Evolutionary conservation across 35 echinoderm and acorn worm species (phyloP).

Genomic region (Ophioderma brevispina): DNA sequence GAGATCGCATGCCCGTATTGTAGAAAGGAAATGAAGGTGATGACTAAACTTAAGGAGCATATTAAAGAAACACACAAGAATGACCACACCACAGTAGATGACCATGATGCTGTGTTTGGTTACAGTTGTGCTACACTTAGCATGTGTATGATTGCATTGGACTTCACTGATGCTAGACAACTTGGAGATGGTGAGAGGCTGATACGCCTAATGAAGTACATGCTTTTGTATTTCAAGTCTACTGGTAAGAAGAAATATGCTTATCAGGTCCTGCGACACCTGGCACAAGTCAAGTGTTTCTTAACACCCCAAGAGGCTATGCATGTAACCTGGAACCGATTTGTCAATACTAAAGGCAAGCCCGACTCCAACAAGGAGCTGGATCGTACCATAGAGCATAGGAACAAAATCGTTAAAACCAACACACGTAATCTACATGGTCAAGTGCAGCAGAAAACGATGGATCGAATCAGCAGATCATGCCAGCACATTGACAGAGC

Average conservation of each 20-base stretch:
- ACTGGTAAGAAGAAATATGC: constrained; percentile 49
- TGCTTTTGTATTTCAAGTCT: constrained; percentile 58
- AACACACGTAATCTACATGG: constrained; percentile 30
- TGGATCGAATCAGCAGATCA: constrained; percentile 46
- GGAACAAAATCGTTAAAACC: constrained; percentile 53
- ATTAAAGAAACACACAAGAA: neutral
- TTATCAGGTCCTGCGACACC: constrained; percentile 31
- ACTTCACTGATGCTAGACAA: constrained; percentile 60
- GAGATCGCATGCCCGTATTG: neutral
- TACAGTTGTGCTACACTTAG: constrained; percentile 21
- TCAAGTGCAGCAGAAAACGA: constrained; percentile 36
- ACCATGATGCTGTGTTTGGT: constrained; percentile 24
- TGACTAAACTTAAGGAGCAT: neutral
- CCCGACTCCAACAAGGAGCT: constrained; percentile 38
- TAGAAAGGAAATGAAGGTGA: neutral
- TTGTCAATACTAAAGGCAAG: constrained; percentile 41
- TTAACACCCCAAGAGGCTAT: constrained; percentile 35
- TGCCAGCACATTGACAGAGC: constrained; percentile 11
- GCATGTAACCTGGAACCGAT: constrained; percentile 49
- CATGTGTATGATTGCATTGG: constrained; percentile 45
- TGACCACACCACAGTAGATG: neutral
- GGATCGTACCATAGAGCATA: constrained; percentile 55
- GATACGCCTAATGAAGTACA: constrained; percentile 40
- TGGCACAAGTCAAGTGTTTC: constrained; percentile 59
- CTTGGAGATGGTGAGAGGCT: constrained; percentile 44